These are phyloP conservation scores for Apamea epomidion DNA, from an alignment of 2,888 invertebrate species.

Conservation along the genomic window DNA sequence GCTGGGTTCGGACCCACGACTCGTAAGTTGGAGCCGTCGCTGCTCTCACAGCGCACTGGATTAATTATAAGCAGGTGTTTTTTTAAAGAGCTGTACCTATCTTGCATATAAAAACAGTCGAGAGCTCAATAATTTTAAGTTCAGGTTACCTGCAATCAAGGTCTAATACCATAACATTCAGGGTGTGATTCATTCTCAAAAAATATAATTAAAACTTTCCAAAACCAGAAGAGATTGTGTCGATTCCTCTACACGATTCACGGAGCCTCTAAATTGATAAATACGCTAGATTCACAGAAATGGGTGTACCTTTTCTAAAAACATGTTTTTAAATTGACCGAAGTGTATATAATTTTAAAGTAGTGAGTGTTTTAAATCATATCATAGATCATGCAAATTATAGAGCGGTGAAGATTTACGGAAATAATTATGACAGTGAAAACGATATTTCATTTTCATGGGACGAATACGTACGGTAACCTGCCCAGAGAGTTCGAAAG, in stretches of 20 bases:
- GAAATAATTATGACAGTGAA: not conserved
- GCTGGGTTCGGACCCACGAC: not conserved
- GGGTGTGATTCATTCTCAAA: not conserved
- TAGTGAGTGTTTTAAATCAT: conserved; percentile 2
- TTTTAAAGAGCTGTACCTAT: not conserved
- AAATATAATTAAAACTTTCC: conserved; percentile 7
- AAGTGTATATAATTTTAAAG: not conserved
- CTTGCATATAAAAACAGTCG: not conserved
- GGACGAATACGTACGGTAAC: too few relatives aligned
- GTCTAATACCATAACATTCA: not conserved
- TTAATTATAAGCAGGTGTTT: not conserved
- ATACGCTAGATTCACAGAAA: not conserved
- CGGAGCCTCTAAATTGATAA: conserved; percentile 12
- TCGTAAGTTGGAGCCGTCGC: not conserved
- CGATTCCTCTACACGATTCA: not conserved
- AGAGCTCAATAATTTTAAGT: not conserved
- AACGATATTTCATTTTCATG: conserved; percentile 3
- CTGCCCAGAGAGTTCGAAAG: not conserved
- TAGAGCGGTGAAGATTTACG: not conserved
- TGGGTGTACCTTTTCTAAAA: not conserved
- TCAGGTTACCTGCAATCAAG: not conserved
- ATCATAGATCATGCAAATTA: conserved; percentile 17
- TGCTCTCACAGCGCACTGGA: not conserved
- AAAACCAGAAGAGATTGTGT: conserved; percentile 10
- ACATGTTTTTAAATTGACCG: conserved; percentile 9